phyloP scores from a whole-genome alignment of 2,113 vertebrate species.

The Prolemur simus region DNA sequence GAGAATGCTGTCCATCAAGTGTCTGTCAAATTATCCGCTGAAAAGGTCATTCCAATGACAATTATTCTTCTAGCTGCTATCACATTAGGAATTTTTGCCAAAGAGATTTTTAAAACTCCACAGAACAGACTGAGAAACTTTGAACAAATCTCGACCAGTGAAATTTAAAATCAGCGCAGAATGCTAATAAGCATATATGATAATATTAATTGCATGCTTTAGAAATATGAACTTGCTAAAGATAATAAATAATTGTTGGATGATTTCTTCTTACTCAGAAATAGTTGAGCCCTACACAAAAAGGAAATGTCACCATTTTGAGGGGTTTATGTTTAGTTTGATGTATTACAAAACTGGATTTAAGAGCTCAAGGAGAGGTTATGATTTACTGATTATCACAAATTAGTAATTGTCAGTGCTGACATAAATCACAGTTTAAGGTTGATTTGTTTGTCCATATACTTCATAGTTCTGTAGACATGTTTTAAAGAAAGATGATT shows the following conservation, averaged over 20 bases:
- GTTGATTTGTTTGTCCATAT: not conserved
- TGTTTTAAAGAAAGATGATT: not conserved
- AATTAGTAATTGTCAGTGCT: conserved; percentile 25
- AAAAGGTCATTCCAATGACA: conserved; percentile 76
- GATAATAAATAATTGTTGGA: not conserved
- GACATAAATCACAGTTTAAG: conserved; percentile 22
- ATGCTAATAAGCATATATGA: not conserved
- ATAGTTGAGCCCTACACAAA: not conserved
- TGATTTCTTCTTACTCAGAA: not conserved
- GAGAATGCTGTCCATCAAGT: conserved; percentile 65
- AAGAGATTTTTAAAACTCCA: conserved; percentile 9
- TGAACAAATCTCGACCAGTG: not conserved
- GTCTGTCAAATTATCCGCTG: conserved; percentile 55
- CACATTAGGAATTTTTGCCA: conserved; percentile 26
- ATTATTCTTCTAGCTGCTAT: conserved; percentile 59
- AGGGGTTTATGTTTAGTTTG: conserved; percentile 43
- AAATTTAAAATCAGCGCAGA: conserved; percentile 17
- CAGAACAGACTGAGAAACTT: not conserved
- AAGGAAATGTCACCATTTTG: not conserved
- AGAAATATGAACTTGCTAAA: conserved; percentile 23
- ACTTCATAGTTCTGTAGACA: not conserved
- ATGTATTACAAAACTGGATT: not conserved
- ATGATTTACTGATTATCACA: conserved; percentile 57
- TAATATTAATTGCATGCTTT: not conserved
- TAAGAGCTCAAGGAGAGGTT: conserved; percentile 8